Base-by-base conservation (phyloP, 1,140 invertebrate genomes). In the Diorhabda elongata region DNA sequence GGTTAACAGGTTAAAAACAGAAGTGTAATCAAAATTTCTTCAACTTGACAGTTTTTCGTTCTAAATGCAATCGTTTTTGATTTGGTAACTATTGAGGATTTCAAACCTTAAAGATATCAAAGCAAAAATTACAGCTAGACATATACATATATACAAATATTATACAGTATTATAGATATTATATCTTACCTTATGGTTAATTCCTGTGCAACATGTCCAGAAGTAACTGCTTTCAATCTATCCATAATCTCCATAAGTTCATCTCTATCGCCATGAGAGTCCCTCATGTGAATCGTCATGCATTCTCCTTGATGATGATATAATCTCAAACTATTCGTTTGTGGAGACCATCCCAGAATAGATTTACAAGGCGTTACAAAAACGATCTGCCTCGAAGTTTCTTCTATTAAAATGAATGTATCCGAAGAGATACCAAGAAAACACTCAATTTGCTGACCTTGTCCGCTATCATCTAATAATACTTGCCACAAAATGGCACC, bases 361-460 rank as follows among this genome's bases (percentile, higher is more conserved):
- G 90, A 89, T 73, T 88, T 88, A 74, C 92, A 94, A 0, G 95
- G 92, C 11, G 93, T 87, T 7, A 93, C 92, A 74, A 97, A 95
- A 6, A 97, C 88, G 42, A 95, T 91, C 80, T 95, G 91, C 65
- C 92, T 85, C 0, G 90, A 89, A 64, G 83, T 85, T 76, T 95
- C 90, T 81, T 98, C 95, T 58, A 98, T 87, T 7, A 98, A 82
- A 42, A 97, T 93, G 59, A 98, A 83, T 2, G 90, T 92, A 76
- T 97, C 95, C 7, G 90, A 85, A 26, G 94, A 96, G 66, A 98
- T 90, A 1, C 92, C 96, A 66, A 98, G 83, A 69, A 94, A 90
- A 78, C 93, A 94, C 70, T 95, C 92, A 7, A 92, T 83, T 69
- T 88, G 79, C 3, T 86, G 86, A 26, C 87, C 85, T 76, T 87